Percentiles rank a stretch among this genome's conserved stretches.
Evolutionary conservation across 2,797 vertebrate genomes (phyloP).

Genomic region (Vespertilio murinus): DNA sequence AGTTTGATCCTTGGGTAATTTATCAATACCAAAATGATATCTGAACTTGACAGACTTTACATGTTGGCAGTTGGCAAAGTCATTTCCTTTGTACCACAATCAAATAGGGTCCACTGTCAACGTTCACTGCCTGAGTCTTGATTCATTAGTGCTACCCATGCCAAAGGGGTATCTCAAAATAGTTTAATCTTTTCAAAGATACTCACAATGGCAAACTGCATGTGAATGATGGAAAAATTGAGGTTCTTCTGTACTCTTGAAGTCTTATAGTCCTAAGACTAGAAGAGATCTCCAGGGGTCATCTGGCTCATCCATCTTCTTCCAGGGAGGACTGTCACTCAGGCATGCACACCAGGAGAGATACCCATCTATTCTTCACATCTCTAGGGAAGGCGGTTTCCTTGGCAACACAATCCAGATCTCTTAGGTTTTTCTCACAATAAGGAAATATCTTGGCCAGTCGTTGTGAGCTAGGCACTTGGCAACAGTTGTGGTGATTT

Average conservation of each 20-base stretch:
- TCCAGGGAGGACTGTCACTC: slow-evolving; percentile 56
- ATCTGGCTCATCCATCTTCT: slow-evolving; percentile 61
- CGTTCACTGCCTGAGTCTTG: slow-evolving; percentile 8
- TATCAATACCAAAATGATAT: background rate
- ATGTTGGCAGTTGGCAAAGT: slow-evolving; percentile 33
- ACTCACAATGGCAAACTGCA: slow-evolving; percentile 56
- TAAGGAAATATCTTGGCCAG: slow-evolving; percentile 61
- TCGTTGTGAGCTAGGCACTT: slow-evolving; percentile 61
- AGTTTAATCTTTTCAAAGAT: slow-evolving; percentile 52
- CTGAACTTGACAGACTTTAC: slow-evolving; percentile 26
- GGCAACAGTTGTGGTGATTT: slow-evolving; percentile 73
- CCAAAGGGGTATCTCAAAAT: slow-evolving; percentile 10
- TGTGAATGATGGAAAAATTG: slow-evolving; percentile 55
- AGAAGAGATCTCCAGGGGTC: slow-evolving; percentile 58
- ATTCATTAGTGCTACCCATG: slow-evolving; percentile 48
- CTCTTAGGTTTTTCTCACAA: slow-evolving; percentile 59
- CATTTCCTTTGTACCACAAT: slow-evolving; percentile 10
- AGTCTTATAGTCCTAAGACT: slow-evolving; percentile 12
- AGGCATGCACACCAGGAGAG: slow-evolving; percentile 56
- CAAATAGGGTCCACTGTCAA: background rate
- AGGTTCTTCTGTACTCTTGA: slow-evolving; percentile 57
- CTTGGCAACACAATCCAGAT: slow-evolving; percentile 68
- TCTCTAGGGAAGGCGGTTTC: slow-evolving; percentile 69
- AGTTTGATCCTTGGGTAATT: background rate
- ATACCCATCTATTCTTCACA: slow-evolving; percentile 65